Conservation (phyloP, 2,113 vertebrate species). For the Dasypus novemcinctus region DNA sequence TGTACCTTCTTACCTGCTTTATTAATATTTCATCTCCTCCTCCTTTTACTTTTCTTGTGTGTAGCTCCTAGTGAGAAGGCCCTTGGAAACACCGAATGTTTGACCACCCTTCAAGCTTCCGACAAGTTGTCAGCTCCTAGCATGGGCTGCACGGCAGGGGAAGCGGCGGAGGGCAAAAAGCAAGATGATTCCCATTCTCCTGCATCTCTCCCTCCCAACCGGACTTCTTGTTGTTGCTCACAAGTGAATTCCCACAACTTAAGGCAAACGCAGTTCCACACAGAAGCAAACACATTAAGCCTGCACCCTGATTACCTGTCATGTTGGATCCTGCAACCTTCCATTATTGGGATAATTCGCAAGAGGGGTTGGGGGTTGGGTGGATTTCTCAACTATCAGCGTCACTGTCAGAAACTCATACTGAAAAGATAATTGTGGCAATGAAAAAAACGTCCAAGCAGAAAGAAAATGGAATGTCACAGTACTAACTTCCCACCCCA, state of each 20-base stretch:
- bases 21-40: background rate
- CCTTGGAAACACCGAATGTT: background rate
- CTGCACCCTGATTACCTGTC: background rate
- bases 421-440: background rate
- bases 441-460: background rate
- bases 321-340: background rate
- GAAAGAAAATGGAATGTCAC: background rate
- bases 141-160: background rate
- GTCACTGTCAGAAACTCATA: background rate
- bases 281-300: background rate
- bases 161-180: background rate
- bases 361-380: background rate
- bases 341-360: background rate
- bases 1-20: background rate
- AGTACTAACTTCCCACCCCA: background rate
- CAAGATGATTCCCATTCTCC: background rate
- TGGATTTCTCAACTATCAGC: background rate
- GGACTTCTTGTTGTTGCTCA: background rate
- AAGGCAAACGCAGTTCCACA: background rate
- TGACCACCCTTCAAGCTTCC: background rate
- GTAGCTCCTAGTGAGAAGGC: background rate
- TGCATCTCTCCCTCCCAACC: fast-evolving
- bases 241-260: background rate
- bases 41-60: background rate
- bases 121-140: background rate